Percentiles rank a stretch among this genome's conserved stretches.
Conservation (phyloP, 2,888 invertebrate species). For the Linhomoeus sp. region DNA sequence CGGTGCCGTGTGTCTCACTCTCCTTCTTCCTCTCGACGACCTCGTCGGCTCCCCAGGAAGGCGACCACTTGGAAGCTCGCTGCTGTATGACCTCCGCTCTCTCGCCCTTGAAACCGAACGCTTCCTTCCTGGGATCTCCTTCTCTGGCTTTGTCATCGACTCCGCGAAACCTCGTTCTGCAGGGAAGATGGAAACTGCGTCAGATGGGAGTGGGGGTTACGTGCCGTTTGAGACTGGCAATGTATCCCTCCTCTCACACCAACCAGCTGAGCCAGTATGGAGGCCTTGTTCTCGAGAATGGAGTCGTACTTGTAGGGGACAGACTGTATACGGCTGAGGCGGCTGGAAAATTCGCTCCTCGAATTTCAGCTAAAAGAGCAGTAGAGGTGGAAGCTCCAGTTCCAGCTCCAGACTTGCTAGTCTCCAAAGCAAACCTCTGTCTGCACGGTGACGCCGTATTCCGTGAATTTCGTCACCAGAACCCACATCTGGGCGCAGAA, state of each 20-base stretch:
- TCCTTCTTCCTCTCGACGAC: background rate
- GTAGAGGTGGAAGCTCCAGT: too few relatives aligned
- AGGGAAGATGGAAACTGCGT: too few relatives aligned
- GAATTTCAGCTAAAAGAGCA: too few relatives aligned
- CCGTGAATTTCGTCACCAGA: conserved; percentile 13
- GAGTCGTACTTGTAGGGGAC: conserved; percentile 16
- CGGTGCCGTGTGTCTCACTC: too few relatives aligned
- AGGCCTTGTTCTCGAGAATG: background rate
- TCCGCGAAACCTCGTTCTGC: background rate
- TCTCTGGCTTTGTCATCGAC: too few relatives aligned
- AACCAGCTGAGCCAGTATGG: background rate
- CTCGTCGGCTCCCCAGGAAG: background rate
- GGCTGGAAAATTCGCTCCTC: conserved; percentile 18
- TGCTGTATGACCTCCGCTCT: background rate
- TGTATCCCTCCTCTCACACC: too few relatives aligned
- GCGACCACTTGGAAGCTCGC: background rate
- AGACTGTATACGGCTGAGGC: conserved; percentile 16
- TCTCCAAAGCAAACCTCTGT: conserved; percentile 8
- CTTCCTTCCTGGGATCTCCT: too few relatives aligned
- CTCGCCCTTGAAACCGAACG: background rate
- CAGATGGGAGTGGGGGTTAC: too few relatives aligned
- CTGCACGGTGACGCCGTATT: conserved; percentile 17
- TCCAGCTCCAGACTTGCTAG: background rate
- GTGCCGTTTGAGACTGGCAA: too few relatives aligned
- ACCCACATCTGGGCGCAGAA: conserved; percentile 16